A percentile compares a stretch with the other conserved stretches of the same genome.
phyloP scores from a whole-genome alignment of 2,113 vertebrate genomes.

The Sterna hirundo region DNA sequence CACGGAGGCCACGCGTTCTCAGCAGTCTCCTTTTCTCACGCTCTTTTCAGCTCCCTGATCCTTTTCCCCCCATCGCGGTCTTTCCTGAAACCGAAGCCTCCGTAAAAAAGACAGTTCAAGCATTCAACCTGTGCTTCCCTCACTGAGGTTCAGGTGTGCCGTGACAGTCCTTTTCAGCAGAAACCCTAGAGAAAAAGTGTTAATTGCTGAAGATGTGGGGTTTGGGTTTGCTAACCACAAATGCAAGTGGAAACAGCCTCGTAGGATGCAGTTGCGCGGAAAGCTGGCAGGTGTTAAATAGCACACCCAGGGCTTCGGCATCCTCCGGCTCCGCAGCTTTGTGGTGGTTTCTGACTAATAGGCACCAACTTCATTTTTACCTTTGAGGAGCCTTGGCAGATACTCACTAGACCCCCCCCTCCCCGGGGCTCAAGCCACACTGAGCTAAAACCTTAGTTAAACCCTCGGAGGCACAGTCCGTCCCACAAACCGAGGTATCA shows the following conservation, averaged over 20 bases:
- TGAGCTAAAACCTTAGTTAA: not conserved
- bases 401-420: not conserved
- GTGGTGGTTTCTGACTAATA: constrained; percentile 67
- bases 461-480: not conserved
- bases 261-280: constrained; percentile 5
- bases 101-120: not conserved
- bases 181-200: not conserved
- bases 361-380: not conserved
- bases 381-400: constrained; percentile 51
- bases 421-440: not conserved
- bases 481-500: not conserved
- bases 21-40: not conserved
- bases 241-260: constrained; percentile 46
- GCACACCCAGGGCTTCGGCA: not conserved
- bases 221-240: constrained; percentile 55
- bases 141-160: not conserved
- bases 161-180: not conserved
- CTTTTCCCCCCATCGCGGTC: not conserved
- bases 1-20: not conserved
- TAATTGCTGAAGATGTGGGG: constrained; percentile 14
- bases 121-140: not conserved
- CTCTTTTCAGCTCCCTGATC: not conserved
- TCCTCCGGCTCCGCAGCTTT: not conserved
- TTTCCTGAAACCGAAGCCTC: not conserved
- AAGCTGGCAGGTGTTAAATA: constrained; percentile 61